Percentiles rank a stretch among this genome's conserved stretches.
Evolutionary conservation across 2,113 vertebrate genomes (phyloP).

Genomic region (Petromus typicus): DNA sequence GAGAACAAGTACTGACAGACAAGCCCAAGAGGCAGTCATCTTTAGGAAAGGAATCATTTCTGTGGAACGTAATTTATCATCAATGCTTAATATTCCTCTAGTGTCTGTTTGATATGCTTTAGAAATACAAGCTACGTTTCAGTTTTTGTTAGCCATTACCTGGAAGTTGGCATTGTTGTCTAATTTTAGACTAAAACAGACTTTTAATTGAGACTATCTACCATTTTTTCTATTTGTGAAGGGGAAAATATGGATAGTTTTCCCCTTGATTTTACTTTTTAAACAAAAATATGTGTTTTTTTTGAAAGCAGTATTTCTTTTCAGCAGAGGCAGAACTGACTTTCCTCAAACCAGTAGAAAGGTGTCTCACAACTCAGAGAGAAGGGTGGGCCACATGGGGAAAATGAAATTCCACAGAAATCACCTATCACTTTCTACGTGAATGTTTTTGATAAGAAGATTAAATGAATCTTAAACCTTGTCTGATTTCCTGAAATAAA

Average conservation of each 20-base stretch:
- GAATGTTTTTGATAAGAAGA: neutral
- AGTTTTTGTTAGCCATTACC: neutral
- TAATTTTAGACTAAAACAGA: neutral
- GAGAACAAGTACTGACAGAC: neutral
- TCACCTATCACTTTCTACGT: neutral
- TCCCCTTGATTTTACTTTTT: neutral
- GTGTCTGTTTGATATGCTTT: neutral
- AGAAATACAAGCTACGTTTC: slow-evolving; percentile 3
- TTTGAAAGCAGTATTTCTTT: neutral
- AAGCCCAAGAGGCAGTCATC: neutral
- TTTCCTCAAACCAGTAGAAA: neutral
- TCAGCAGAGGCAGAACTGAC: neutral
- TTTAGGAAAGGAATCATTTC: slow-evolving; percentile 11
- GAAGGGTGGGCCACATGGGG: neutral
- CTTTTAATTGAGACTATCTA: neutral
- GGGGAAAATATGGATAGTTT: neutral
- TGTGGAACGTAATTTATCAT: neutral
- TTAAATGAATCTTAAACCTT: neutral
- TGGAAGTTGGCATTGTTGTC: neutral
- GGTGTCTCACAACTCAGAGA: neutral
- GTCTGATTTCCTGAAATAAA: neutral
- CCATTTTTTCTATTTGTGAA: neutral
- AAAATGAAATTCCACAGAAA: slow-evolving; percentile 13
- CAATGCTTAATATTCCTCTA: slow-evolving; percentile 4
- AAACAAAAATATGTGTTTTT: neutral